Conservation (phyloP, 2,888 invertebrate genomes). For the Acleris emargana region DNA sequence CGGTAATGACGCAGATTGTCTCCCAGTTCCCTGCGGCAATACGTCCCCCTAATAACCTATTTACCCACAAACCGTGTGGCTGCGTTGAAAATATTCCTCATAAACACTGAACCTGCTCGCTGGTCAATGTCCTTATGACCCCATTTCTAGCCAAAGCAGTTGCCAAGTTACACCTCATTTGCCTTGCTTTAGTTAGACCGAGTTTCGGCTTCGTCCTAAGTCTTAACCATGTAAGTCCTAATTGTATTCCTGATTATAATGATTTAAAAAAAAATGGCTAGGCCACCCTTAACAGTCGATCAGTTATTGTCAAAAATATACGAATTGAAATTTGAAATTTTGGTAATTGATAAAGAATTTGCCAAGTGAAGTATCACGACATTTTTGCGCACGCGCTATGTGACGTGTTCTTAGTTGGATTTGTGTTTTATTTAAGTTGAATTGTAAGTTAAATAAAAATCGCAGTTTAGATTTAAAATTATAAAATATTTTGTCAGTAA, state of each 20-base stretch:
- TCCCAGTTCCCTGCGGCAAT: not conserved
- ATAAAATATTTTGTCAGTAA: too few species aligned
- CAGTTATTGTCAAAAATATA: too few species aligned
- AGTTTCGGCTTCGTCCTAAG: too few species aligned
- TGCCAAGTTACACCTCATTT: slow-evolving; percentile 24
- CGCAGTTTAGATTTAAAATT: not conserved
- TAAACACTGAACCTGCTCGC: slow-evolving; percentile 23
- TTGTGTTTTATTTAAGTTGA: too few species aligned
- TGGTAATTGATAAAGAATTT: too few species aligned
- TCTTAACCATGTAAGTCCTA: not conserved
- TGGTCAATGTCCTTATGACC: slow-evolving; percentile 36
- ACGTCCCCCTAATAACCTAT: slow-evolving; percentile 12
- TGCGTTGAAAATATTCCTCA: slow-evolving; percentile 30
- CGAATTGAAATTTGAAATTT: too few species aligned
- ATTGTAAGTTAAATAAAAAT: not conserved
- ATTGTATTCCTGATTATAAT: not conserved
- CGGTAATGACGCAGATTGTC: slow-evolving; percentile 11
- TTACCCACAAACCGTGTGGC: slow-evolving; percentile 23
- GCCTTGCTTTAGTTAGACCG: too few species aligned
- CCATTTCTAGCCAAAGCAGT: slow-evolving; percentile 22
- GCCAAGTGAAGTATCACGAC: too few species aligned
- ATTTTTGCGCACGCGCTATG: too few species aligned
- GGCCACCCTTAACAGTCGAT: too few species aligned
- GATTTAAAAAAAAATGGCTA: too few species aligned
- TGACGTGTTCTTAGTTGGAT: too few species aligned